These are phyloP conservation scores for Sepiola atlantica DNA, from an alignment of 2,888 invertebrate genomes.

Conservation along the genomic window DNA sequence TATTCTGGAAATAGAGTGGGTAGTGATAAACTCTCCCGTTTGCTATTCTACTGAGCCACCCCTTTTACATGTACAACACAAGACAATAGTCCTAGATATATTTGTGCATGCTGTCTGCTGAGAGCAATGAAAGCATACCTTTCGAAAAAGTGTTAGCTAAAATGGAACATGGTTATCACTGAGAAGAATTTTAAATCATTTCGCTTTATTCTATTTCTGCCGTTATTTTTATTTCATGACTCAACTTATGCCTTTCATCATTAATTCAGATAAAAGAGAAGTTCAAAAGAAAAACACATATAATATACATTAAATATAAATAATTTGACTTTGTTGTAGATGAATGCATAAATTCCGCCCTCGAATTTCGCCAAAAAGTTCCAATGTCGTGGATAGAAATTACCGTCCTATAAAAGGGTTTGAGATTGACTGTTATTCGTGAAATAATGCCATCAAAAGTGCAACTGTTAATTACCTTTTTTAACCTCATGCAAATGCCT, in stretches of 20 bases:
- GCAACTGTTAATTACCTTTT: too few relatives aligned
- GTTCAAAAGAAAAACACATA: neutral
- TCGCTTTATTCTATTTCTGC: neutral
- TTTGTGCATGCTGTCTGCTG: neutral
- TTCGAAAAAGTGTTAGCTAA: neutral
- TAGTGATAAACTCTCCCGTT: conserved; percentile 8
- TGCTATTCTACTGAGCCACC: neutral
- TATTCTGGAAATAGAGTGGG: neutral
- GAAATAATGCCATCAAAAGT: too few relatives aligned
- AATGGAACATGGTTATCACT: neutral
- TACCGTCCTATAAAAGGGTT: too few relatives aligned
- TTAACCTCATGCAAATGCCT: too few relatives aligned
- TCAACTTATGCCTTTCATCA: neutral
- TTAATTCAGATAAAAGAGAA: neutral
- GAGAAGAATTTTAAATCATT: conserved; percentile 17
- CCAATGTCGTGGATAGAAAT: too few relatives aligned
- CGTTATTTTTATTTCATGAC: neutral
- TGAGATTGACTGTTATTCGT: too few relatives aligned
- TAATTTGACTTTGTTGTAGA: too few relatives aligned
- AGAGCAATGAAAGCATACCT: neutral
- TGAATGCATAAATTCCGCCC: neutral
- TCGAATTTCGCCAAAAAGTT: too few relatives aligned
- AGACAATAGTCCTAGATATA: neutral
- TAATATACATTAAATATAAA: too few relatives aligned
- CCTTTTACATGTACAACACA: neutral